phyloP scores from a whole-genome alignment of 2,888 invertebrate genomes.

The Strigamia crassipes region DNA sequence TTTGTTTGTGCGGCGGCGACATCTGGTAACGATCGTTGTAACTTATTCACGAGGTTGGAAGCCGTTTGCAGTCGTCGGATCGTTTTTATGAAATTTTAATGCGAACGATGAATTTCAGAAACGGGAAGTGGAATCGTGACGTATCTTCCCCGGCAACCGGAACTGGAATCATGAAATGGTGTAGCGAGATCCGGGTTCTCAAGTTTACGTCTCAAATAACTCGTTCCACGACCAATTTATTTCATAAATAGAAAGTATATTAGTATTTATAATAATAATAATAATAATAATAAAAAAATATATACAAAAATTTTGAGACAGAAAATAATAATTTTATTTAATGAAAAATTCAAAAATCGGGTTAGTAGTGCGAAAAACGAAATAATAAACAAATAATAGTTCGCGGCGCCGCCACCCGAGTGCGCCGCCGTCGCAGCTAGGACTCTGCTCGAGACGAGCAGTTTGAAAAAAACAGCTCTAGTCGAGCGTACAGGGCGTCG shows the following conservation, averaged over 20 bases:
- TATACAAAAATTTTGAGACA: not conserved
- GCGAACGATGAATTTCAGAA: too few species aligned
- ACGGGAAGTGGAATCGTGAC: not conserved
- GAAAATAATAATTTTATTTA: too few species aligned
- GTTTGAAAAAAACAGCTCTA: not conserved
- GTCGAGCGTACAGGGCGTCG: not conserved
- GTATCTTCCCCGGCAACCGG: not conserved
- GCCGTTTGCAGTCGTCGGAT: not conserved
- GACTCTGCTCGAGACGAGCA: not conserved
- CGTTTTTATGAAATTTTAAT: too few species aligned
- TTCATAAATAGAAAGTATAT: too few species aligned
- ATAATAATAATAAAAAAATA: not conserved
- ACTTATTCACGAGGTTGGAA: not conserved
- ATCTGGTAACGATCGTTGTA: not conserved
- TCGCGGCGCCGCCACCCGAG: not conserved
- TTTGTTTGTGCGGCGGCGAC: not conserved
- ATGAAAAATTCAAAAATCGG: too few species aligned
- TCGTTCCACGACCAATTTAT: too few species aligned
- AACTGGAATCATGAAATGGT: not conserved
- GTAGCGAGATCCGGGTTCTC: conserved; percentile 15
- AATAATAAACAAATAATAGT: not conserved
- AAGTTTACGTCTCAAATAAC: not conserved
- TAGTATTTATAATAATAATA: too few species aligned
- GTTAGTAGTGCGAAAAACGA: not conserved
- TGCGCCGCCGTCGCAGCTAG: not conserved